These are phyloP conservation scores for Lapara coniferarum DNA, from an alignment of 2,888 invertebrate genomes.

Conservation along the genomic window DNA sequence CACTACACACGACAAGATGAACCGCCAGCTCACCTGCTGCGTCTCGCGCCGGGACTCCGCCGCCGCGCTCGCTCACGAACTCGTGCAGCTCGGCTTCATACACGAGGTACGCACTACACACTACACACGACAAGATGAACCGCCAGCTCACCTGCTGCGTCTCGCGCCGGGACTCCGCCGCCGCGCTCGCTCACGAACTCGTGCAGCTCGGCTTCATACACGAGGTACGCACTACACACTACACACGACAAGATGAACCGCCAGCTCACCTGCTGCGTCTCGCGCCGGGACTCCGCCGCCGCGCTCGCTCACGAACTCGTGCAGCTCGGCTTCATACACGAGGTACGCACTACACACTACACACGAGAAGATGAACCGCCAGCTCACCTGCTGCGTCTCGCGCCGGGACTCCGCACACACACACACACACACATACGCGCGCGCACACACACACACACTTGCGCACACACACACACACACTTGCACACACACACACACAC, in stretches of 20 bases:
- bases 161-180: slow-evolving; percentile 91
- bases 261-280: slow-evolving; percentile 96
- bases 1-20: slow-evolving; percentile 95
- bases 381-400: slow-evolving; percentile 95
- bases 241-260: slow-evolving; percentile 97
- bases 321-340: slow-evolving; percentile 98
- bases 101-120: slow-evolving; percentile 88
- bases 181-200: slow-evolving; percentile 94
- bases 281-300: slow-evolving; percentile 92
- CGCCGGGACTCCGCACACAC: slow-evolving; percentile 92
- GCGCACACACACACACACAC: too few species aligned
- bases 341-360: slow-evolving; percentile 81
- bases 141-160: slow-evolving; percentile 97
- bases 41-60: slow-evolving; percentile 94
- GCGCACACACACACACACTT: too few species aligned
- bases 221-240: slow-evolving; percentile 85
- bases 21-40: slow-evolving; percentile 97
- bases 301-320: slow-evolving; percentile 96
- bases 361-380: slow-evolving; percentile 98
- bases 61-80: slow-evolving; percentile 92
- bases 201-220: slow-evolving; percentile 99
- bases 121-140: slow-evolving; percentile 95
- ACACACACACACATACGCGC: too few species aligned
- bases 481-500: too few species aligned
- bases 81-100: slow-evolving; percentile 98